These are phyloP conservation scores for Drosophila takahashii DNA, from an alignment of 1,140 invertebrate species.

Conservation along the genomic window DNA sequence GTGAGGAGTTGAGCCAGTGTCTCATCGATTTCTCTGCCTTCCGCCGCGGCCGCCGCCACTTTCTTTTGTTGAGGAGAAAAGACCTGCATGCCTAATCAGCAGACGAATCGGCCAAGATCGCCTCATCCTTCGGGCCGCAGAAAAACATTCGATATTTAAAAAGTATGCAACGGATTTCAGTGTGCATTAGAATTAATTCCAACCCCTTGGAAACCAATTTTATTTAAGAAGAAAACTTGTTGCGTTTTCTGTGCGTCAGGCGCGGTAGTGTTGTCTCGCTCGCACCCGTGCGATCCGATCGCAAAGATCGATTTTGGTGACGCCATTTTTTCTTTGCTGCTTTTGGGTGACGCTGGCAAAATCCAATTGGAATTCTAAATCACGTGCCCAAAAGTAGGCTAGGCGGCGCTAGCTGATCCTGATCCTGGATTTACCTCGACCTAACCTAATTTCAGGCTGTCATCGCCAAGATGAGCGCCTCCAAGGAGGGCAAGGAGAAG, in stretches of 20 bases:
- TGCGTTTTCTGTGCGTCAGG: conserved; percentile 44
- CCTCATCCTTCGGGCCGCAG: conserved; percentile 24
- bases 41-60: conserved; percentile 1
- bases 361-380: conserved; percentile 45
- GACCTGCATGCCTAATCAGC: background rate
- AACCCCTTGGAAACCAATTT: conserved; percentile 71
- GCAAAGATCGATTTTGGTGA: conserved; percentile 6
- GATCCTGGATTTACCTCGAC: background rate
- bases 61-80: conserved; percentile 16
- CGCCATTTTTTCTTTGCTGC: conserved; percentile 73
- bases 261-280: conserved; percentile 51
- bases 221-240: conserved; percentile 51
- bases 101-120: background rate
- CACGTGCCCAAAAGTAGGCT: conserved; percentile 77
- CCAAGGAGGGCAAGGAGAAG: conserved; percentile 38
- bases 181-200: conserved; percentile 69
- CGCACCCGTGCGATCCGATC: conserved; percentile 45
- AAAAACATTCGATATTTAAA: conserved; percentile 59
- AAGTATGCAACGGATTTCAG: conserved; percentile 73
- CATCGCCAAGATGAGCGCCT: conserved; percentile 47
- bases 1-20: background rate
- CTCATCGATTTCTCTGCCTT: background rate
- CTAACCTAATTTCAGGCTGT: conserved; percentile 2
- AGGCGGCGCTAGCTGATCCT: conserved; percentile 33
- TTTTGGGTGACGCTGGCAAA: conserved; percentile 81